These are phyloP conservation scores for Pristionchus arcanus DNA, from an alignment of 2,888 invertebrate genomes.

Conservation along the genomic window DNA sequence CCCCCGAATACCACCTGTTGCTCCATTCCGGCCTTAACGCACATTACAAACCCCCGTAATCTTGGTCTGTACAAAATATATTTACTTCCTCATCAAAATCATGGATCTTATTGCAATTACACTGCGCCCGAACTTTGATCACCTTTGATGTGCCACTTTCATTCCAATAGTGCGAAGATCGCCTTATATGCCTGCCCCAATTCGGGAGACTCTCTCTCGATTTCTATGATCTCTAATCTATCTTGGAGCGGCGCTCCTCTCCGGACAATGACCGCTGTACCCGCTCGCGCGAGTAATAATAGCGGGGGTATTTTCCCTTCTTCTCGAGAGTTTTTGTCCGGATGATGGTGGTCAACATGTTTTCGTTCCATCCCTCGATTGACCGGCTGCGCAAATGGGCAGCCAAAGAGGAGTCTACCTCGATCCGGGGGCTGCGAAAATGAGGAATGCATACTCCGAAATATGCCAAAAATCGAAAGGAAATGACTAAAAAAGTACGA, in stretches of 20 bases:
- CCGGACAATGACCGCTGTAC: neutral
- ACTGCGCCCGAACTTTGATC: neutral
- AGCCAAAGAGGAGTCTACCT: neutral
- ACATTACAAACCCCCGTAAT: too few relatives aligned
- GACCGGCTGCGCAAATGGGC: neutral
- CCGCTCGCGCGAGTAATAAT: conserved; percentile 1
- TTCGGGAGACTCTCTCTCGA: neutral
- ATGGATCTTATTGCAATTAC: neutral
- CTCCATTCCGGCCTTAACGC: too few relatives aligned
- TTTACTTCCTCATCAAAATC: neutral
- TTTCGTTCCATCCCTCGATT: conserved; percentile 7
- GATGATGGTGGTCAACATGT: conserved; percentile 4
- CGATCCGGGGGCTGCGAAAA: neutral
- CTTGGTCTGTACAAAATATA: neutral
- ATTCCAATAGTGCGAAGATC: neutral
- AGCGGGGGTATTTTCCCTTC: neutral
- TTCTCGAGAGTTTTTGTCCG: neutral
- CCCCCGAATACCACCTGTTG: too few relatives aligned
- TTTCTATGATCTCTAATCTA: neutral
- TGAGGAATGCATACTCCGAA: too few relatives aligned
- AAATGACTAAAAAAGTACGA: too few relatives aligned
- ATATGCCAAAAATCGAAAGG: too few relatives aligned
- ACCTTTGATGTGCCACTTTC: neutral
- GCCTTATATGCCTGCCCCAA: neutral
- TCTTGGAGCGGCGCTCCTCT: neutral